Percentiles rank a stretch among this genome's conserved stretches.
Evolutionary conservation across 1,140 invertebrate genomes (phyloP).

Genomic region (Argopecten irradians): DNA sequence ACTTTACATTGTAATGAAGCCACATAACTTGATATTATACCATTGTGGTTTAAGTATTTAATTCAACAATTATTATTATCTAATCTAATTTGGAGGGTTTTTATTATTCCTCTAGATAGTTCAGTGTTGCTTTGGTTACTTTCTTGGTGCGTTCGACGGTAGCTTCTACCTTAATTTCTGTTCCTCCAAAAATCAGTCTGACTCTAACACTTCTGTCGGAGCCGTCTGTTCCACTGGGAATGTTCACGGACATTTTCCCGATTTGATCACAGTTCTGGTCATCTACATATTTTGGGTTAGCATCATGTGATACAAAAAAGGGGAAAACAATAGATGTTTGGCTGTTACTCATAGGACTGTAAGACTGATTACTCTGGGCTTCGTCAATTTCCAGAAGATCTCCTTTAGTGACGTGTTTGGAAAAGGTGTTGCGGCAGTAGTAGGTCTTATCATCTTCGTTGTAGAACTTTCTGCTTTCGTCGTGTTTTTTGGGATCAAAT

Average conservation of each 20-base stretch:
- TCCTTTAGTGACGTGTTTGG: conserved; percentile 51
- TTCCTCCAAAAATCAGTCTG: conserved; percentile 55
- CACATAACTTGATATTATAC: no score
- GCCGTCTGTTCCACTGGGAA: neutral
- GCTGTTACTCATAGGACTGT: conserved; percentile 18
- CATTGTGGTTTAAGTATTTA: no score
- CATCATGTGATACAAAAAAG: neutral
- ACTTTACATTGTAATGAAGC: no score
- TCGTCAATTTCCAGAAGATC: conserved; percentile 49
- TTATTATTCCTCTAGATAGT: conserved; percentile 25
- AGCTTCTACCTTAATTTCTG: conserved; percentile 56
- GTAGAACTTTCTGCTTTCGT: conserved; percentile 24
- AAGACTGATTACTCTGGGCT: conserved; percentile 28
- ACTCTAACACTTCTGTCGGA: conserved; percentile 45
- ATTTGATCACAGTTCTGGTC: conserved; percentile 23
- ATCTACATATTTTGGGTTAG: conserved; percentile 14
- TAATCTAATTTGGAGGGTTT: neutral
- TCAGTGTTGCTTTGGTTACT: conserved; percentile 50
- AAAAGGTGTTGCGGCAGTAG: conserved; percentile 49
- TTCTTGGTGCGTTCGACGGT: conserved; percentile 36
- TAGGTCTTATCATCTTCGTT: conserved; percentile 31
- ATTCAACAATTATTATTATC: neutral
- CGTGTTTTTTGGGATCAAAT: conserved; percentile 40
- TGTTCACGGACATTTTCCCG: conserved; percentile 29
- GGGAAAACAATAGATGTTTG: conserved; percentile 27